Evolutionary conservation across 2,888 invertebrate species (phyloP), one percentile per base, ranked within the genome.

Genomic region (Leptopilina drosophilae): DNA sequence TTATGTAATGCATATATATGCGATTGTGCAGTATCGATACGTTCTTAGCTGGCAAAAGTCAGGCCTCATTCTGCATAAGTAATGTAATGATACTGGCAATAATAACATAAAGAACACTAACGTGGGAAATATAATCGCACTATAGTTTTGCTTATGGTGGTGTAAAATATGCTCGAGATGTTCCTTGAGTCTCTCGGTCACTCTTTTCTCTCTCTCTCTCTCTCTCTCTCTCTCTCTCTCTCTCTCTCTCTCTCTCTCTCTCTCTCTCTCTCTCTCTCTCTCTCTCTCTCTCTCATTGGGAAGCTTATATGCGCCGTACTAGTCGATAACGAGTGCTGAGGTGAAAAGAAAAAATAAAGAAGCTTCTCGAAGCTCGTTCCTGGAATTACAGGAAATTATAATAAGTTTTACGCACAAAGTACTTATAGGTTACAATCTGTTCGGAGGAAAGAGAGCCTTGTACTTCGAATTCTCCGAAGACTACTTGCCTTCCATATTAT

Each of bases 71-170:
- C 33, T 65, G 65, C 77, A 53, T 77, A 77, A 46, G 53, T 26
- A 56, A 77, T 26, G 53, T 56, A 65, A 77, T 77, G 65, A 77
- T 77, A 65, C 53, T 64, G 46, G 64, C 64, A 59, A 14, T 64
- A 76, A 64, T 76, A 76, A 76, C 64, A 59, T 76, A 77, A 65
- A 64, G 65, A 77, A 64, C 56, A 65, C 65, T 64, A 77, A 77
- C 77, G 77, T 77, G 77, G 77, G 77, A 66, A 77, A 77, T 42
- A 49, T 77, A 65, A 77, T 40, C 26, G 65, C 49, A 15, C 62
- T 15, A 64, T 14, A 15, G 73, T 59, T 62, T 62, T 62, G 62
- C 62, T 62, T 20, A 9, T 66, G 66, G 42, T 42, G 42, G 66
- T 66, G 66, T 15, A 42, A 66, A 66, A 66, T 66, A 76, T 65